Percentiles rank a stretch among this genome's conserved stretches.
Conservation (phyloP, 2,888 invertebrate species). For the Bruchidius siliquastri region DNA sequence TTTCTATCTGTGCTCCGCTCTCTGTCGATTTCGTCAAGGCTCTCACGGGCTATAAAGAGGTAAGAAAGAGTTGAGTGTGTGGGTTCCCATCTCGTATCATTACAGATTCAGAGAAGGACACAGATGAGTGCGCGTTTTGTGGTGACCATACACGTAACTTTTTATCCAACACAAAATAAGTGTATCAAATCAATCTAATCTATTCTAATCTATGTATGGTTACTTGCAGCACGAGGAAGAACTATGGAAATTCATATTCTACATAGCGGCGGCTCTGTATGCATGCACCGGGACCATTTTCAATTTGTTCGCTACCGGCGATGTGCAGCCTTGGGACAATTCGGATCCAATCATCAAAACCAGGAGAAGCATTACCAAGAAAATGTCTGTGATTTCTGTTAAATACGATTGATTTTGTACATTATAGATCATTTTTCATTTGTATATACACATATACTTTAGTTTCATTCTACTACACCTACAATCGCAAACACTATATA, state of each 20-base stretch:
- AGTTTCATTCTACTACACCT: too few relatives aligned
- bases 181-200: too few relatives aligned
- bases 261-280: constrained; percentile 68
- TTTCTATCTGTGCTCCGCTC: constrained; percentile 71
- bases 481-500: too few relatives aligned
- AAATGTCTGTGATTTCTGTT: neutral
- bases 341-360: neutral
- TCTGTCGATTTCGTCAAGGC: constrained; percentile 56
- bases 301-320: constrained; percentile 62
- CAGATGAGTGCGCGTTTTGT: too few relatives aligned
- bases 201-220: too few relatives aligned
- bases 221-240: constrained; percentile 55
- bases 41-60: constrained; percentile 18
- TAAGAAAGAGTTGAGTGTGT: constrained; percentile 7
- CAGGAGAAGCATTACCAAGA: neutral
- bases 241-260: constrained; percentile 74
- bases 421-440: neutral
- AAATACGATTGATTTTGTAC: neutral
- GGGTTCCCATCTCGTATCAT: too few relatives aligned
- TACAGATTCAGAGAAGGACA: too few relatives aligned
- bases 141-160: too few relatives aligned
- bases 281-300: constrained; percentile 65
- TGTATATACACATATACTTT: neutral
- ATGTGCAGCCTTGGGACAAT: constrained; percentile 61
- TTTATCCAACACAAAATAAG: too few relatives aligned